phyloP scores from a whole-genome alignment of 2,113 vertebrate genomes.

The Pyxicephalus adspersus region DNA sequence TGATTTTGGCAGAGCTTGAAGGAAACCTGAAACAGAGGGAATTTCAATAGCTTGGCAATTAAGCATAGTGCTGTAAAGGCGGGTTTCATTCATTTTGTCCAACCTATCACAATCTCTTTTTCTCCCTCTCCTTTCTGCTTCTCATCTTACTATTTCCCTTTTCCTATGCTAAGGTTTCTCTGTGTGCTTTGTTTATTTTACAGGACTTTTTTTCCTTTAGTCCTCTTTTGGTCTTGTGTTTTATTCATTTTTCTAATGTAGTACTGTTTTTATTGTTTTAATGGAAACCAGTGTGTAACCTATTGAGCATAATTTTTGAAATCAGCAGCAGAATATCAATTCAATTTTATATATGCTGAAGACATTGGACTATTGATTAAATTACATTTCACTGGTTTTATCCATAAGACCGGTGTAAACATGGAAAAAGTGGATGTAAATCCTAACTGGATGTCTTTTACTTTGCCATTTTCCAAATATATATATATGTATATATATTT shows the following conservation, averaged over 20 bases:
- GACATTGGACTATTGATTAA: no score
- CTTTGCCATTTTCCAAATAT: no score
- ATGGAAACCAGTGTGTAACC: conserved; percentile 8
- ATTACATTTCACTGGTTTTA: no score
- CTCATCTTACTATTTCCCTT: background rate
- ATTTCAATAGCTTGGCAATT: conserved; percentile 49
- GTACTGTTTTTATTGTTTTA: background rate
- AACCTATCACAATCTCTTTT: background rate
- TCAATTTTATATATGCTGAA: background rate
- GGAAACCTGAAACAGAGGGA: conserved; percentile 43
- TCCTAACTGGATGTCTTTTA: no score
- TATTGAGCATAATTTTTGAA: background rate
- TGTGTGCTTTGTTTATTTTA: conserved; percentile 33
- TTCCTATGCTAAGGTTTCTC: conserved; percentile 10
- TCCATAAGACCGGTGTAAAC: no score
- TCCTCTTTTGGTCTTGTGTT: background rate
- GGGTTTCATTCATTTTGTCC: background rate
- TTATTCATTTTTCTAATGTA: background rate
- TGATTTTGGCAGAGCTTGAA: conserved; percentile 52
- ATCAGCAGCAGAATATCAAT: background rate
- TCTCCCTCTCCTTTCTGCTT: background rate
- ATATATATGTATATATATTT: no score
- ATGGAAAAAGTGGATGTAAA: no score
- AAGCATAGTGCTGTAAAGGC: conserved; percentile 20
- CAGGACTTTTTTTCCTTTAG: conserved; percentile 10